Base-by-base conservation (phyloP, 2,113 vertebrate genomes). In the Rhinogobius similis region DNA sequence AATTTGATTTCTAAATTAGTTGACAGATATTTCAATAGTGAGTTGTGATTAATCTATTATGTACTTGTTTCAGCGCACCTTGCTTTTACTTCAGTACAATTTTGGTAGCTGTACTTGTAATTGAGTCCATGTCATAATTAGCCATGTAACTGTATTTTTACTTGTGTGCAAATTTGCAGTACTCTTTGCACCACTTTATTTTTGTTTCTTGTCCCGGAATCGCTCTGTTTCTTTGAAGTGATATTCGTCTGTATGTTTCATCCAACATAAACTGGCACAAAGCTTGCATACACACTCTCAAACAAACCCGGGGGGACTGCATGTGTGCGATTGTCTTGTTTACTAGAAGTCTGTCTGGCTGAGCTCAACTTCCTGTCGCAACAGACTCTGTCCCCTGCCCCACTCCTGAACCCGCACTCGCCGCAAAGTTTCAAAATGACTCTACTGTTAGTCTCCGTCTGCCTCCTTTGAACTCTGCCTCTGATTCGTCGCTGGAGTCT, bases 291-390 rank as follows among this genome's bases (percentile, higher is more conserved):
- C 58, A 44, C 39, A n/a, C 13, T 14, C 75, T 56, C 48, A 38
- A 46, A 50, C 63, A 41, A 20, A 36, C 16, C 2, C 21, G n/a
- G 56, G 67, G 58, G 71, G 56, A 64, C 67, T 67, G 53, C 26
- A 59, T 77, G n/a, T 1, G 52, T 55, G 48, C 52, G 50, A 65
- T 78, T 70, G 58, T 78, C 43, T 68, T 24, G 66, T 85, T 79
- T 79, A 70, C 75, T 68, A 82, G 68, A 83, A 70, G 65, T 84
- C 64, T 74, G 66, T 83, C 73, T 85, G 69, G 44, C 65, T 62
- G 43, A 73, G 68, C 64, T 73, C 20, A 48, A 68, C 72, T 81
- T 87, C 81, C 82, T 87, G 76, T 72, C 67, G 62, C 70, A 70
- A 74, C 39, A 23, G 71, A 82, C 61, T 75, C 52, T 48, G 59